Conservation (phyloP, 1,140 invertebrate species). For the Nasonia giraulti region DNA sequence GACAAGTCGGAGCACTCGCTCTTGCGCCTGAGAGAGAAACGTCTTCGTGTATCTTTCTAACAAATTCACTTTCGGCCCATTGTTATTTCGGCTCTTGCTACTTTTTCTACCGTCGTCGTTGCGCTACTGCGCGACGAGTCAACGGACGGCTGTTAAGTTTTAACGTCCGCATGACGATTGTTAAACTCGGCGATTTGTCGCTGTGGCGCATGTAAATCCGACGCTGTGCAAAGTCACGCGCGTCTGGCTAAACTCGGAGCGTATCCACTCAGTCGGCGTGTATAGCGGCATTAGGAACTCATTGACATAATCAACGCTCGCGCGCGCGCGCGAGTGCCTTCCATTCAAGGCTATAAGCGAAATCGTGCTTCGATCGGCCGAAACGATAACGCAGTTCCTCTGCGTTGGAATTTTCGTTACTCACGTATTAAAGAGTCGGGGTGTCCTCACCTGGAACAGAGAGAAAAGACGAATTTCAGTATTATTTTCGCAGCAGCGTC, state of each 20-base stretch:
- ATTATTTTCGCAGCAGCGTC: background rate
- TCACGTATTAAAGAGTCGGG: background rate
- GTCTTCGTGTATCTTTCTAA: conserved; percentile 1
- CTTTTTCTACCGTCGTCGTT: background rate
- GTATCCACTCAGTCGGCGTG: background rate
- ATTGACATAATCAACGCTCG: background rate
- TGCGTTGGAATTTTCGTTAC: background rate
- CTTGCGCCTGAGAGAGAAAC: background rate
- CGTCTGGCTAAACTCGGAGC: background rate
- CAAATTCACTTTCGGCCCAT: conserved; percentile 2
- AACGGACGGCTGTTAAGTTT: background rate
- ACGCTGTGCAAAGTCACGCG: no score
- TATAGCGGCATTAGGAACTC: background rate
- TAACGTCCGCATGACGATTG: no score
- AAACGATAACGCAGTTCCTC: background rate
- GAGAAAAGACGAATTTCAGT: background rate
- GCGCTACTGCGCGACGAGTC: background rate
- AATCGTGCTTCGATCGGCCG: background rate
- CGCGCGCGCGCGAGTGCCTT: background rate
- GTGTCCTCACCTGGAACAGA: conserved; percentile 28
- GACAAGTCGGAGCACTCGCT: background rate
- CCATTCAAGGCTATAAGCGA: background rate
- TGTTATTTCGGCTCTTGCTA: background rate
- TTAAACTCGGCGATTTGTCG: background rate
- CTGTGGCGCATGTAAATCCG: background rate